A percentile compares a stretch with the other conserved stretches of the same genome.
Conservation (phyloP, 2,113 vertebrate genomes). For the Opisthocomus hoazin region DNA sequence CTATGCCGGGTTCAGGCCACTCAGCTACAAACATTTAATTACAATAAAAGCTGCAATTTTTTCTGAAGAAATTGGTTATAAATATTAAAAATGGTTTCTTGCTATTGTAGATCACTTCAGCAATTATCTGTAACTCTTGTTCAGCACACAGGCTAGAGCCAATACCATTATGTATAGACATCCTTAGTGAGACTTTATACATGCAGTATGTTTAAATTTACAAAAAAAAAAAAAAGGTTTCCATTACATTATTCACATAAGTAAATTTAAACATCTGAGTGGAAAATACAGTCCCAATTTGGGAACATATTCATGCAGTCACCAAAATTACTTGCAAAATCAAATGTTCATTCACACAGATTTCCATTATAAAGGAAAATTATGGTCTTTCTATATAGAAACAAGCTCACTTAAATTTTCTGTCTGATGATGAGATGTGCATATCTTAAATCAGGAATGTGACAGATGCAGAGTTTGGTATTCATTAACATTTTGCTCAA, state of each 20-base stretch:
- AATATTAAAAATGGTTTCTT: background rate
- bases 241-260: background rate
- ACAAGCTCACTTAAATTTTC: background rate
- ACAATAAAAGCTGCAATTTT: background rate
- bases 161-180: background rate
- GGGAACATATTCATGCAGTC: background rate
- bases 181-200: background rate
- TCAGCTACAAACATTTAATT: background rate
- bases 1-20: background rate
- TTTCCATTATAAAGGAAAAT: background rate
- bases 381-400: background rate
- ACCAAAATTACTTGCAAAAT: conserved; percentile 8
- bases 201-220: background rate
- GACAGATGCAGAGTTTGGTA: background rate
- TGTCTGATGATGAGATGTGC: background rate
- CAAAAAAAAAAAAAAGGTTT: background rate
- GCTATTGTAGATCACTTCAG: background rate
- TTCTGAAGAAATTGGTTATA: background rate
- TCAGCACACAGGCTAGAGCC: background rate
- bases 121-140: background rate
- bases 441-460: background rate
- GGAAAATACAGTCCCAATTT: background rate
- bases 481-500: background rate
- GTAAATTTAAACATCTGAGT: background rate
- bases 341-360: background rate